Base-by-base conservation (phyloP, 2,113 vertebrate genomes). In the Heterotis niloticus region DNA sequence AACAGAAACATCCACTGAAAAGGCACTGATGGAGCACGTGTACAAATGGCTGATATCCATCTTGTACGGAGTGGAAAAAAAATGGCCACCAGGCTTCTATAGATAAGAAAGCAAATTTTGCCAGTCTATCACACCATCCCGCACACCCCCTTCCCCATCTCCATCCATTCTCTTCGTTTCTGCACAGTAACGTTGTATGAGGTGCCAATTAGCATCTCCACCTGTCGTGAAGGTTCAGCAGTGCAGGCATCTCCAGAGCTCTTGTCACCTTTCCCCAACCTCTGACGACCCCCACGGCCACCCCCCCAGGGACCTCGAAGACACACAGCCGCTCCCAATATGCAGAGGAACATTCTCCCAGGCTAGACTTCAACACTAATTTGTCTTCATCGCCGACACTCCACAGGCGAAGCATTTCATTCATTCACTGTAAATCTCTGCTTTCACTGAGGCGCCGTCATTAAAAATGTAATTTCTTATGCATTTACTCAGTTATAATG, bases 201-300 rank as follows among this genome's bases (percentile, higher is more conserved):
- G 13, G 79, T 85, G 84, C 83, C 88, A 92, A 90, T 91, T 91
- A 91, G 87, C 82, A 82, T 86, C 82, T 77, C 86, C 90, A 92
- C 89, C 91, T 91, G 91, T 89, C 84, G 81, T 82, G 0, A 82
- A 60, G 68, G 88, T 88, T 91, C 87, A 90, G 86, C 81, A 80
- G 82, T 68, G 84, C 72, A 84, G 86, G 83, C 88, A 87, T 87
- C 89, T 26, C 52, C 84, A 64, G 72, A 66, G 65, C 29, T 18
- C 57, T n/a, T 88, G 86, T 88, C 88, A 86, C 84, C 90, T 90
- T 89, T 79, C 85, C 86, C 67, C 86, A 87, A 91, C 86, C 88
- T 26, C 54, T 24, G 24, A 54, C 7, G 52, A 62, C 7, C 54
- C 52, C 57, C 13, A 54, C 24, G 13, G 13, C 54, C 17, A 52